Evolutionary conservation across 2,797 vertebrate species (phyloP), one percentile per base, ranked within the genome.

Genomic region (Champsocephalus esox): DNA sequence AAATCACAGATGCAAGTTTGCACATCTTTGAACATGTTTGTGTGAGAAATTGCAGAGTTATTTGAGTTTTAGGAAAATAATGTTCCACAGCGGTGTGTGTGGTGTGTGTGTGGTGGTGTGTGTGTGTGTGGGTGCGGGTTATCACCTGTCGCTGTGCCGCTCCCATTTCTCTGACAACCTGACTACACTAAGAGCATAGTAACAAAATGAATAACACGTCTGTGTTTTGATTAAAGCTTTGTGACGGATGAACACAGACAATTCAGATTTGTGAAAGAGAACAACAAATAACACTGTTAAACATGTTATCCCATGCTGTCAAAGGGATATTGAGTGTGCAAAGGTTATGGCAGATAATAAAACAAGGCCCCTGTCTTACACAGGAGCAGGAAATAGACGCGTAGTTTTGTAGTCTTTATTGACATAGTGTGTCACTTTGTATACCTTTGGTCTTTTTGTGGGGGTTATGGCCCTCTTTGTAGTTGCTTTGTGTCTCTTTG

Each of bases 81-180:
- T 1, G 1, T 17, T 13, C 21, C 16, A 13, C 10, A n/a, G 28
- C 4, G 28, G 49, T 74, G 8, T 49, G 3, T 3, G 71, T 34
- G 34, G 3, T 3, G 24, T 28, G 34, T 28, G 4, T 28, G 28
- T 28, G 28, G 4, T 28, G 28, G 28, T 28, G 28, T 28, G 28
- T 28, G 28, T 28, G 28, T 28, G 28, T 28, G 28, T 28, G 49
- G 72, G 8, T 49, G 24, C 3, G 1, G 24, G 24, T 81, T 73
- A 80, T 58, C 44, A n/a, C 49, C 46, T 81, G 56, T 43, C 3
- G 0, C 43, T 64, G 43, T 38, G 32, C 56, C 84, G 54, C 32
- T 59, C 75, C 57, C 13, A 13, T n/a, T 34, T 50, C 54, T n/a
- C 41, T 61, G 5, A 48, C 10, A 66, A 73, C 83, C 79, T 60